These are phyloP conservation scores for Rhizoglyphus robini DNA, from an alignment of 1,140 invertebrate genomes.

Conservation along the genomic window DNA sequence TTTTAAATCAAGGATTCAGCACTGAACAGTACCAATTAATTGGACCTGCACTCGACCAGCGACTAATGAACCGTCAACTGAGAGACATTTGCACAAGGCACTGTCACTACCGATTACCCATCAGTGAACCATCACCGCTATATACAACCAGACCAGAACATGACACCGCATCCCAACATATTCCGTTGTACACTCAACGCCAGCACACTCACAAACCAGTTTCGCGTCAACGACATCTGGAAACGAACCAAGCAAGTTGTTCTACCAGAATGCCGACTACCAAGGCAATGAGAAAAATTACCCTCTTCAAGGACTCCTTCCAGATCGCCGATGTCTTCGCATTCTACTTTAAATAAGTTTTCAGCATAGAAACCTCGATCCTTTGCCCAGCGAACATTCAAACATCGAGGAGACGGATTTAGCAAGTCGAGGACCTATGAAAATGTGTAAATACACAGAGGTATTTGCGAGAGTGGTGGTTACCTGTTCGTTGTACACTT, in stretches of 20 bases:
- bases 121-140: background rate
- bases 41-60: background rate
- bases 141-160: too few species aligned
- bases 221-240: conserved; percentile 10
- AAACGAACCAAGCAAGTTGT: background rate
- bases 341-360: conserved; percentile 84
- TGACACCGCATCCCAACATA: too few species aligned
- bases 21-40: background rate
- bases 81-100: background rate
- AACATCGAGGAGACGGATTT: conserved; percentile 64
- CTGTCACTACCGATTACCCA: background rate
- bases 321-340: conserved; percentile 81
- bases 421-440: conserved; percentile 78
- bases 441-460: conserved; percentile 21
- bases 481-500: conserved; percentile 93
- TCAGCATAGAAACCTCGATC: conserved; percentile 89
- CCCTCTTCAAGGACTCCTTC: conserved; percentile 88
- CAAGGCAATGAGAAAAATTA: conserved; percentile 30
- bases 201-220: too few species aligned
- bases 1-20: conserved; percentile 4
- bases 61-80: conserved; percentile 12
- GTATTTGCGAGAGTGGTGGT: conserved; percentile 24
- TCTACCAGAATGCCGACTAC: background rate
- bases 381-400: conserved; percentile 81
- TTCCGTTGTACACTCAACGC: too few species aligned